A percentile compares a stretch with the other conserved stretches of the same genome.
These are phyloP conservation scores for Tortricodes alternella DNA, from an alignment of 2,888 invertebrate genomes.

Conservation along the genomic window DNA sequence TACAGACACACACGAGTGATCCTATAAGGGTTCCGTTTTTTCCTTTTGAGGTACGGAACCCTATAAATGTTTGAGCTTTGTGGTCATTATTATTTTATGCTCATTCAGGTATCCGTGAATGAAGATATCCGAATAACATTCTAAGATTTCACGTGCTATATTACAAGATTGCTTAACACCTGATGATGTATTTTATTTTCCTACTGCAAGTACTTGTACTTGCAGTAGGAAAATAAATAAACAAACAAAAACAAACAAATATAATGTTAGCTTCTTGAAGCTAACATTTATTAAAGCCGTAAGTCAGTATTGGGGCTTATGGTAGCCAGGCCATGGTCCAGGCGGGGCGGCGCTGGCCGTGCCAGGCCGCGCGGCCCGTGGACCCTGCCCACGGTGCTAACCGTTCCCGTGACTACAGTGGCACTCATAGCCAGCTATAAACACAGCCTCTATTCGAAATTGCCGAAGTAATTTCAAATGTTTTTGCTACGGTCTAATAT, in stretches of 20 bases:
- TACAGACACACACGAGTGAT: too few relatives aligned
- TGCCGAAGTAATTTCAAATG: too few relatives aligned
- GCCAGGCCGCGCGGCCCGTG: constrained; percentile 73
- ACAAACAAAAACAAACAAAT: not conserved
- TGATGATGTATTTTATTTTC: too few relatives aligned
- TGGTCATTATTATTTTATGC: not conserved
- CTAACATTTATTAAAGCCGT: constrained; percentile 11
- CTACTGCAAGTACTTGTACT: too few relatives aligned
- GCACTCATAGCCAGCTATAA: constrained; percentile 5
- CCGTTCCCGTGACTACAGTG: constrained; percentile 38
- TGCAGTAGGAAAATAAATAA: too few relatives aligned
- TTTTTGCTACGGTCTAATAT: too few relatives aligned
- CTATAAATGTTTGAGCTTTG: not conserved
- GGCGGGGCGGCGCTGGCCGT: constrained; percentile 76
- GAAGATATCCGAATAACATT: too few relatives aligned
- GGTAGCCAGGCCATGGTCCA: constrained; percentile 43
- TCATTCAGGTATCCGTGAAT: too few relatives aligned
- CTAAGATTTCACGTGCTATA: too few relatives aligned
- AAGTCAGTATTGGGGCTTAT: constrained; percentile 24
- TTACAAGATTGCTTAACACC: too few relatives aligned
- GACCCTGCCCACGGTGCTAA: constrained; percentile 64
- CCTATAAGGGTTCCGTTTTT: too few relatives aligned
- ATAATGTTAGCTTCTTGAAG: not conserved
- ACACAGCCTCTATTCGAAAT: not conserved
- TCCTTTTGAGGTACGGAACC: too few relatives aligned